Base-by-base conservation (phyloP, 2,113 vertebrate species). In the Equus przewalskii region DNA sequence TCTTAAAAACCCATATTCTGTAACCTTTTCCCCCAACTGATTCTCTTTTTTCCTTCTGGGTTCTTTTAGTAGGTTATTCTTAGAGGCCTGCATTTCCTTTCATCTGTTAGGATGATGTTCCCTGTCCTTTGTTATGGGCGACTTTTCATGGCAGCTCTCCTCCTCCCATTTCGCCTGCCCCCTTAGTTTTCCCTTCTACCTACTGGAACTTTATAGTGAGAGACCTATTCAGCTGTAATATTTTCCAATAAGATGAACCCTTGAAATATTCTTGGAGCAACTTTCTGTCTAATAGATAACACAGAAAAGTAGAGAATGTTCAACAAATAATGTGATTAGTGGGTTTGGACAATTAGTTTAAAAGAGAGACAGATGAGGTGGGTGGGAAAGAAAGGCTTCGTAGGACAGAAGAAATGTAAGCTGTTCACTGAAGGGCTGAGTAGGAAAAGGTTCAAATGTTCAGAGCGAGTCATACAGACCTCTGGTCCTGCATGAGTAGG, bases 161-260 rank as follows among this genome's bases (percentile, higher is more conserved):
- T 4, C 5, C 16, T 14, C 10, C 8, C 75, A 13, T 19, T 76
- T 75, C 26, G 7, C 4, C 8, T n/a, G 11, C 30, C 46, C 19
- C 6, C 30, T 41, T 51, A 33, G 75, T 84, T 84, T 84, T 79
- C 28, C 58, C 65, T 93, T 70, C 15, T 51, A 24, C 10, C n/a
- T 44, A 8, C 22, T 76, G 51, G 14, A 82, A 70, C 14, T 64
- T 65, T 30, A 30, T 30, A 86, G 93, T 51, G 51, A 88, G 46
- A 86, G 36, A 81, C 3, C 64, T 56, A 19, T 72, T 78, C 33
- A 62, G 21, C 15, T 90, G 28, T 67, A 60, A 46, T 78, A 12
- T 87, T 94, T 97, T 75, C 64, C 18, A 60, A 36, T 86, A 60
- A 91, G 73, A 54, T 65, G 73, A 92, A 96, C 70, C 85, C n/a